Evolutionary conservation across 2,888 invertebrate species (phyloP).

Genomic region (Limenitis camilla): DNA sequence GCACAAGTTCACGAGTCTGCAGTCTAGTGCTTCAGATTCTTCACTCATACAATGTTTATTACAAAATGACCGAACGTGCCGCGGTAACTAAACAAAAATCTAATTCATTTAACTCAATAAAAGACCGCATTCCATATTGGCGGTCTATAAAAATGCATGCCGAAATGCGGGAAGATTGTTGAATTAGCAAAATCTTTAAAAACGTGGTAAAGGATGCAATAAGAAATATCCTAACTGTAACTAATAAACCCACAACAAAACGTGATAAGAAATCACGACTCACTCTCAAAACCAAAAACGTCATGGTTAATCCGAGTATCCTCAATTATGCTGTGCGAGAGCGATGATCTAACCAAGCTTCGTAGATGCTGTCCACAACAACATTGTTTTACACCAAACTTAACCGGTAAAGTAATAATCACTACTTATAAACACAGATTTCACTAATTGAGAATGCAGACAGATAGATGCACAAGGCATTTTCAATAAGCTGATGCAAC

Average conservation of each 20-base stretch:
- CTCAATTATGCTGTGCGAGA: conserved; percentile 9
- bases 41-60: conserved; percentile 5
- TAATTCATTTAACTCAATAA: neutral
- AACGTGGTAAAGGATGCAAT: conserved; percentile 1
- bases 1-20: conserved; percentile 14
- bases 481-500: conserved; percentile 62
- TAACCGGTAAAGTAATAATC: too few species aligned
- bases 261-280: conserved; percentile 35
- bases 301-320: conserved; percentile 39
- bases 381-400: neutral
- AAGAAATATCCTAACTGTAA: conserved; percentile 5
- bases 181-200: conserved; percentile 3
- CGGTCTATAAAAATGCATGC: neutral
- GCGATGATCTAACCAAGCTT: conserved; percentile 1
- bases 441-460: conserved; percentile 24
- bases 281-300: conserved; percentile 50
- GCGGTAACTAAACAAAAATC: neutral
- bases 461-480: conserved; percentile 44
- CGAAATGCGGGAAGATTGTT: neutral
- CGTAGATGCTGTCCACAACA: neutral
- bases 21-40: conserved; percentile 10
- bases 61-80: neutral
- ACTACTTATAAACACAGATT: too few species aligned
- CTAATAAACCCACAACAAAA: conserved; percentile 19
- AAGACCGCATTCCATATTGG: neutral